Conservation (phyloP, 2,888 invertebrate genomes). For the Aproaerema taeniolella region DNA sequence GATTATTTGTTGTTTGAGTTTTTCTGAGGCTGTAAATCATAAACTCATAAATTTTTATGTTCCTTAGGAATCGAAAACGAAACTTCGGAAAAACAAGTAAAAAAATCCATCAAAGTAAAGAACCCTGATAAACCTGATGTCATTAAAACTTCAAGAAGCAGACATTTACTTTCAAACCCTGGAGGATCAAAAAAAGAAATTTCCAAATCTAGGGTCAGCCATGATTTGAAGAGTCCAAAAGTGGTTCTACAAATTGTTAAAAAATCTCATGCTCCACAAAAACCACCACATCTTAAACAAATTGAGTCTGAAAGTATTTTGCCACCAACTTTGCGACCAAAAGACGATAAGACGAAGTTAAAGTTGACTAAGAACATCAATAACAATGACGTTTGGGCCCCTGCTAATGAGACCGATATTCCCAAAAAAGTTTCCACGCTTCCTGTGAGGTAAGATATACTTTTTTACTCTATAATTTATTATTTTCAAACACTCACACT, state of each 20-base stretch:
- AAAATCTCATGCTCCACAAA: slow-evolving; percentile 45
- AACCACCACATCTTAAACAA: slow-evolving; percentile 21
- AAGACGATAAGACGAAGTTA: slow-evolving; percentile 41
- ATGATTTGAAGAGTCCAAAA: slow-evolving; percentile 45
- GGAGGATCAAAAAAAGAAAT: slow-evolving; percentile 38
- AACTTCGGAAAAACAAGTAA: slow-evolving; percentile 37
- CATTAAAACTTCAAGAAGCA: no score
- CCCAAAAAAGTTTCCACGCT: slow-evolving; percentile 38
- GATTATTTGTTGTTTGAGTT: no score
- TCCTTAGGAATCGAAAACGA: slow-evolving; percentile 35
- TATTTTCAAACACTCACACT: no score
- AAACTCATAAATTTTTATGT: slow-evolving; percentile 1
- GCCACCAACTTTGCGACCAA: slow-evolving; percentile 58
- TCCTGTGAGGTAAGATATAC: slow-evolving; percentile 44
- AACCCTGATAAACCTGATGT: slow-evolving; percentile 38
- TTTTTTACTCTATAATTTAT: no score
- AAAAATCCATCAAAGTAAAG: slow-evolving; percentile 35
- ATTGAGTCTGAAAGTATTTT: slow-evolving; percentile 6
- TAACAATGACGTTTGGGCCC: slow-evolving; percentile 64
- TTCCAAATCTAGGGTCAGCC: slow-evolving; percentile 27
- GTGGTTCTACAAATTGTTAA: slow-evolving; percentile 61
- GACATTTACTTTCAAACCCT: slow-evolving; percentile 38
- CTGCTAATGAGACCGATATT: slow-evolving; percentile 43
- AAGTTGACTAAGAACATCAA: slow-evolving; percentile 62
- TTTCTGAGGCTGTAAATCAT: no score